Evolutionary conservation across 2,888 invertebrate genomes (phyloP).

Genomic region (Sinohyriopsis cumingii): DNA sequence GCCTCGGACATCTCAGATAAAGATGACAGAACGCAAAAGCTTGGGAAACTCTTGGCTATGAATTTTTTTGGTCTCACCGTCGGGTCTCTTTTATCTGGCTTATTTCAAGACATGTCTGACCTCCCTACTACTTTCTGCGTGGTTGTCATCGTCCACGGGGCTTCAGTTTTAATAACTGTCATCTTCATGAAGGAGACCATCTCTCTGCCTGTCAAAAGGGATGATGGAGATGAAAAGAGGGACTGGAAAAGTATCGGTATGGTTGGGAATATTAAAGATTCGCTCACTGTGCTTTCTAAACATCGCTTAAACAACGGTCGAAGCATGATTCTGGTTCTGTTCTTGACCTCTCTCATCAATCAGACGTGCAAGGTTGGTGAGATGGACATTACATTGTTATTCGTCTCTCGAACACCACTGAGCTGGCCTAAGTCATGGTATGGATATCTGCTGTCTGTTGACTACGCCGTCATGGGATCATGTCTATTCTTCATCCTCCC

Average conservation of each 20-base stretch:
- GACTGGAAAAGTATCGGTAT: constrained; percentile 26
- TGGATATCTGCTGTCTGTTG: constrained; percentile 68
- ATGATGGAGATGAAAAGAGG: constrained; percentile 12
- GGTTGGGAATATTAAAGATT: constrained; percentile 51
- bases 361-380: constrained; percentile 69
- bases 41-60: constrained; percentile 68
- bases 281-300: constrained; percentile 51
- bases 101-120: constrained; percentile 54
- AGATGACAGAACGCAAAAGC: constrained; percentile 61
- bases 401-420: constrained; percentile 64
- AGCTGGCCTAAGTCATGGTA: constrained; percentile 66
- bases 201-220: constrained; percentile 23
- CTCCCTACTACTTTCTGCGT: constrained; percentile 57
- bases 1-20: constrained; percentile 65
- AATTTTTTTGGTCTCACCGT: constrained; percentile 69
- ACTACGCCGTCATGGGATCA: constrained; percentile 69
- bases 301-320: constrained; percentile 45
- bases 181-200: constrained; percentile 59
- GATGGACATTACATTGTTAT: constrained; percentile 67
- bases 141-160: constrained; percentile 58
- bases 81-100: constrained; percentile 65
- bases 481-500: constrained; percentile 67
- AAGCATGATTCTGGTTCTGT: constrained; percentile 53
- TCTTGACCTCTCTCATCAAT: constrained; percentile 55
- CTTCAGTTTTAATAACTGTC: constrained; percentile 56